Evolutionary conservation across 2,113 vertebrate species (phyloP).

Genomic region (Diadophis punctatus): DNA sequence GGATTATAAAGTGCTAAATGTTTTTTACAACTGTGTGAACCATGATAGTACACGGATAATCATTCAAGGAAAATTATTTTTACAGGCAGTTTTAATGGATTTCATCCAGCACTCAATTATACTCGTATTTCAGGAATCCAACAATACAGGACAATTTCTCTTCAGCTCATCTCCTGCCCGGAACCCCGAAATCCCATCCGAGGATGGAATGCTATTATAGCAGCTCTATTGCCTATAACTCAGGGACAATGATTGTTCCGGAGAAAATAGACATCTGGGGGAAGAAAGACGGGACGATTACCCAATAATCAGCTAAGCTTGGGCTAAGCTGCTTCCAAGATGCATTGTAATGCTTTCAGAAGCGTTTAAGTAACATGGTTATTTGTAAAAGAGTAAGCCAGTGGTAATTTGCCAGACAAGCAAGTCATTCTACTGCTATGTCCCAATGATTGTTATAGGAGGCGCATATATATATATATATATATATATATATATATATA

Average conservation of each 20-base stretch:
- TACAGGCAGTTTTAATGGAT: slow-evolving; percentile 73
- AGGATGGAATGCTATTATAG: slow-evolving; percentile 42
- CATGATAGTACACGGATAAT: slow-evolving; percentile 74
- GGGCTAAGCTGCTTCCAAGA: neutral
- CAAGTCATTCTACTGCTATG: neutral
- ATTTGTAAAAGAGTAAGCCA: neutral
- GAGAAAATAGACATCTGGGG: neutral
- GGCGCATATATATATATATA: too few relatives aligned
- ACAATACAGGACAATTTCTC: slow-evolving; percentile 56
- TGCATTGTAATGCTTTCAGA: neutral
- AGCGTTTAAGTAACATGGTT: neutral
- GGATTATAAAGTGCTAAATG: slow-evolving; percentile 82
- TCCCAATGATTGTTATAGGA: neutral
- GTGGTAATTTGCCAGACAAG: neutral
- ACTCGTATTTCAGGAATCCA: slow-evolving; percentile 69
- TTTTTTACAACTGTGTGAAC: slow-evolving; percentile 79
- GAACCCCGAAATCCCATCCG: slow-evolving; percentile 47
- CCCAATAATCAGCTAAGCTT: neutral
- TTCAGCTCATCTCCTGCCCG: slow-evolving; percentile 38
- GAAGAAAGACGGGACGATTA: neutral
- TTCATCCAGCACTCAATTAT: slow-evolving; percentile 73
- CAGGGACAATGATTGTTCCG: neutral
- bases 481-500: too few relatives aligned
- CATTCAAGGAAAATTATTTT: slow-evolving; percentile 77
- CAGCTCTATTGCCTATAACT: slow-evolving; percentile 29